These are phyloP conservation scores for Dendroctonus ponderosae DNA, from an alignment of 1,140 invertebrate species.

Conservation along the genomic window DNA sequence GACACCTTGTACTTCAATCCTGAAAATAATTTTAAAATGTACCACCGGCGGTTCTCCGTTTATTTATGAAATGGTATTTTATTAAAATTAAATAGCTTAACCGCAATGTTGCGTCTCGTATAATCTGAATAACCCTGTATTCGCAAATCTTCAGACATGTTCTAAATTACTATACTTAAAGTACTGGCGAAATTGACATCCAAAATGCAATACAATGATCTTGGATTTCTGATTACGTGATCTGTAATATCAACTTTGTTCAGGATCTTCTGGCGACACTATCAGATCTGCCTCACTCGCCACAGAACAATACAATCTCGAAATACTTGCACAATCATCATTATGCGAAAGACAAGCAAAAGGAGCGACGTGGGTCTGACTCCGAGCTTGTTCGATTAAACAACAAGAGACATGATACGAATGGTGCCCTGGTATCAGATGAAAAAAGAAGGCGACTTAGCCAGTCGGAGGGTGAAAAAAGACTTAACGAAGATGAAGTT, in stretches of 20 bases:
- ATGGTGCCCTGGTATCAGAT: slow-evolving; percentile 51
- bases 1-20: too few species aligned
- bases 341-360: slow-evolving; percentile 46
- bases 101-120: too few species aligned
- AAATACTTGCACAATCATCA: slow-evolving; percentile 44
- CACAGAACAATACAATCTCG: slow-evolving; percentile 20
- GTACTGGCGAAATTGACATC: too few species aligned
- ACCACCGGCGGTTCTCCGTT: too few species aligned
- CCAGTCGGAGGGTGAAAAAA: slow-evolving; percentile 43
- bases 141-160: too few species aligned
- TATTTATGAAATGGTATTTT: too few species aligned
- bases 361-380: slow-evolving; percentile 56
- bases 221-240: too few species aligned
- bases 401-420: slow-evolving; percentile 52
- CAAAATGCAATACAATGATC: too few species aligned
- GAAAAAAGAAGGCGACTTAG: slow-evolving; percentile 59
- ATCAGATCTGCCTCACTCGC: slow-evolving; percentile 19
- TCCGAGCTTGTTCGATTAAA: slow-evolving; percentile 47
- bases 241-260: not conserved
- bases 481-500: slow-evolving; percentile 40
- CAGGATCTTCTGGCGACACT: slow-evolving; percentile 31
- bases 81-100: too few species aligned
- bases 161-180: too few species aligned
- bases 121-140: too few species aligned
- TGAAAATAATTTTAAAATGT: too few species aligned